Percentiles rank a stretch among this genome's conserved stretches.
phyloP scores from a whole-genome alignment of 2,888 invertebrate species.

The Pilophorus perplexus region DNA sequence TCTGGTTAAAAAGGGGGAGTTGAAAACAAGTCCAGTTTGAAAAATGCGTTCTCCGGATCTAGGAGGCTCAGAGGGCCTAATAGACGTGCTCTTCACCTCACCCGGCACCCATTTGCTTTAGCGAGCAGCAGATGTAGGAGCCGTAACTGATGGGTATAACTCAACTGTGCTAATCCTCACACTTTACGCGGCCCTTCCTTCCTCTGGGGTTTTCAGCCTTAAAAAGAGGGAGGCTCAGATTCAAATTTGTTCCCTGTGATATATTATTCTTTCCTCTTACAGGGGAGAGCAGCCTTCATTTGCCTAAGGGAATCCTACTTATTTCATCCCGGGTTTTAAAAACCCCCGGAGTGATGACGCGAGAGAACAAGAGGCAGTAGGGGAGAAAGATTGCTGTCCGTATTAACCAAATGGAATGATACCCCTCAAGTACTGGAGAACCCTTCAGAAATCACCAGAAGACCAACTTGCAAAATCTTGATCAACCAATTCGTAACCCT shows the following conservation, averaged over 20 bases:
- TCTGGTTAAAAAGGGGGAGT: not conserved
- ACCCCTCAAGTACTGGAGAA: no score
- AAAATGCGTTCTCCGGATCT: conserved; percentile 9
- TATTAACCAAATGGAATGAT: no score
- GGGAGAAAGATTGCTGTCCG: no score
- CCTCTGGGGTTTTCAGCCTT: not conserved
- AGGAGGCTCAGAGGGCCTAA: not conserved
- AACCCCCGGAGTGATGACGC: no score
- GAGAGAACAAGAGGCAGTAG: no score
- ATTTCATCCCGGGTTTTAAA: no score
- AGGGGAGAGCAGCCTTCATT: no score
- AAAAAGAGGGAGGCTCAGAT: conserved; percentile 17
- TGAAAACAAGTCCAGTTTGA: not conserved
- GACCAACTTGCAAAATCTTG: no score
- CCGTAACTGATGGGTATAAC: conserved; percentile 25
- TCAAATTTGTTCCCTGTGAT: conserved; percentile 36
- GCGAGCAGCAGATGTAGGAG: conserved; percentile 24
- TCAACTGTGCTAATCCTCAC: conserved; percentile 28
- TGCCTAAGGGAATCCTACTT: no score
- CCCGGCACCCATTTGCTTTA: conserved; percentile 19
- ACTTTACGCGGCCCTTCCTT: conserved; percentile 14
- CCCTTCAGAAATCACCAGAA: no score
- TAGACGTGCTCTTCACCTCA: not conserved
- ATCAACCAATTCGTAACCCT: no score
- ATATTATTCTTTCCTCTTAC: conserved; percentile 8